Base-by-base conservation (phyloP, 1,140 invertebrate genomes). In the Panonychus citri region DNA sequence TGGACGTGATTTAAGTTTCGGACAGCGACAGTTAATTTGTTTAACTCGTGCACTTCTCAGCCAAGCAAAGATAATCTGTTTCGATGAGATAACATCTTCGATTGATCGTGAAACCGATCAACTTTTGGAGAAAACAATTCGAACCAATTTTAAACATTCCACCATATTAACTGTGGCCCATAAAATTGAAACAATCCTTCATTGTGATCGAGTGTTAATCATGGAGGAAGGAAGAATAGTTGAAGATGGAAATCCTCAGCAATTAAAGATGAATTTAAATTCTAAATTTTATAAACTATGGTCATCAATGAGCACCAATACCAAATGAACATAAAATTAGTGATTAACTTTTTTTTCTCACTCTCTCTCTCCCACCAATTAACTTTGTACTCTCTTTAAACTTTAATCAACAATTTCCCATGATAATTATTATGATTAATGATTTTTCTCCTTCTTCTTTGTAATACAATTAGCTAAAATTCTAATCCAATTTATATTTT, bases 191-290 rank as follows among this genome's bases (percentile, higher is more conserved):
- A 70, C 69, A 10, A 66, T 70, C 51, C 62, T 69, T 57, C 65
- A 71, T 27, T 59, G 46, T 43, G 51, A 62, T 55, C 26, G 52
- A 15, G 51, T 63, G 0, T 26, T 62, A 1, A 50, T 63, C 5
- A 63, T 62, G 62, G 59, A 62, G 28, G 30, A 21, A 8, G 61
- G 61, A 15, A 77, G 80, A 68, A 87, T 96, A 60, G 76, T 85
- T n/a, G 90, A 96, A 69, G 73, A 82, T 37, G 90, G 89, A 68
- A 82, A 75, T 49, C 85, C 90, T 66, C 82, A 88, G 49, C 77
- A 85, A 59, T 69, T 91, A 15, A 50, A 62, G 55, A 34, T 49
- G 27, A 24, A 53, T 24, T 37, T 5, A 1, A 25, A 37, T 7
- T 37, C 28, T n/a, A 19, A 12, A 7, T 53, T 53, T n/a, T 19